These are phyloP conservation scores for Notechis scutatus DNA, from an alignment of 2,113 vertebrate genomes.

Conservation along the genomic window DNA sequence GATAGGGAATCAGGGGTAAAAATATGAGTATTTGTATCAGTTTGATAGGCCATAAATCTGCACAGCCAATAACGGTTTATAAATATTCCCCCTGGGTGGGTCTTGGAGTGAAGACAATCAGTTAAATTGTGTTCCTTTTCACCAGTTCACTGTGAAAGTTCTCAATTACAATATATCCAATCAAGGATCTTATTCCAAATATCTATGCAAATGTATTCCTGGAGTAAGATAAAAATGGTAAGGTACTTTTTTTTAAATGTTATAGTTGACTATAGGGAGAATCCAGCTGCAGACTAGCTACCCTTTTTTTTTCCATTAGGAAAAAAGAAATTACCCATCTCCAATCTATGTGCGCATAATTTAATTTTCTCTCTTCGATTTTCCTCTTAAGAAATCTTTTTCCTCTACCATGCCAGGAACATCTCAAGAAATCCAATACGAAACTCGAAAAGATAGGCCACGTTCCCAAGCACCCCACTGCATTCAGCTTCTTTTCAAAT, in stretches of 20 bases:
- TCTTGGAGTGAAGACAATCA: neutral
- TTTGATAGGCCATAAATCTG: neutral
- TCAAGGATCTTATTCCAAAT: neutral
- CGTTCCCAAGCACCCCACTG: neutral
- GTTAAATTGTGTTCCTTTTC: slow-evolving; percentile 1
- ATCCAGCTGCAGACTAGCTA: neutral
- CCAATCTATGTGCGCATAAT: neutral
- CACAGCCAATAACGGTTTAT: neutral
- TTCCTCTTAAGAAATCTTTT: neutral
- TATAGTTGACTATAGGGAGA: neutral
- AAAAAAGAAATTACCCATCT: neutral
- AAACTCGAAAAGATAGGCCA: neutral
- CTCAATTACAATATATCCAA: slow-evolving; percentile 8
- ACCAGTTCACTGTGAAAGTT: neutral
- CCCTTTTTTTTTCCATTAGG: neutral
- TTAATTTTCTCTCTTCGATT: neutral
- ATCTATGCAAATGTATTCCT: neutral
- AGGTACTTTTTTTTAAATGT: neutral
- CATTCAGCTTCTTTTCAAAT: neutral
- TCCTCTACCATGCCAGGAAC: neutral
- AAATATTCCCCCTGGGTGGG: slow-evolving; percentile 11
- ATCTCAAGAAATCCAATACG: neutral
- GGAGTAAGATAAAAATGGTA: neutral
- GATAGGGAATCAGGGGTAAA: neutral
- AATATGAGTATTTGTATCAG: neutral